These are phyloP conservation scores for Daubentonia madagascariensis DNA, from an alignment of 2,113 vertebrate species.

Conservation along the genomic window DNA sequence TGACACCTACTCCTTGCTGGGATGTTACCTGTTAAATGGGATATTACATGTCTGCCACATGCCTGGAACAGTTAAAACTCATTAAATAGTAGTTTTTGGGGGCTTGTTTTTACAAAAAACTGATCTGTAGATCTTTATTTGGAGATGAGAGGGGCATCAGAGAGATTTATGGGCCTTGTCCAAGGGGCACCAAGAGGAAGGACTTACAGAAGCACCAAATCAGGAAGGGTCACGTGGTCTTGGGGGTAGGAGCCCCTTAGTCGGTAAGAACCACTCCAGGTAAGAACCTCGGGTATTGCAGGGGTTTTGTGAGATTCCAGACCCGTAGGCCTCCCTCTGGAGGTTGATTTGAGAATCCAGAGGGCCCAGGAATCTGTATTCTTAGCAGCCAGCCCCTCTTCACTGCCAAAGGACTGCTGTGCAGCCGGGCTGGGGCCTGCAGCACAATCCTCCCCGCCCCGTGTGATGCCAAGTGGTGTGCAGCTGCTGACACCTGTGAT, in stretches of 20 bases:
- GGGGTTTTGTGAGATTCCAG: background rate
- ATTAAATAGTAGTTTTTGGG: background rate
- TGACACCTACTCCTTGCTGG: background rate
- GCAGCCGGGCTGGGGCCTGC: background rate
- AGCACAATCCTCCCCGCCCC: background rate
- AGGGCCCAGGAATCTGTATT: background rate
- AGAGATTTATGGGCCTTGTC: background rate
- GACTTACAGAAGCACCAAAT: background rate
- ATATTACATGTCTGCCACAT: background rate
- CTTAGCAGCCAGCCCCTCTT: background rate
- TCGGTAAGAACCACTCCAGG: fast-evolving
- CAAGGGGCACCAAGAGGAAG: background rate
- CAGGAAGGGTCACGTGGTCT: background rate
- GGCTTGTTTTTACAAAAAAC: background rate
- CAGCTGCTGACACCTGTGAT: background rate
- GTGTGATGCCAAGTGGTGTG: fast-evolving
- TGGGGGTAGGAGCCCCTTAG: background rate
- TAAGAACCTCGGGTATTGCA: background rate
- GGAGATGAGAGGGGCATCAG: background rate
- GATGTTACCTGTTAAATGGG: background rate
- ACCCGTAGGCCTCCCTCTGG: background rate
- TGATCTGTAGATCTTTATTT: background rate
- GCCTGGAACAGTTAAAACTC: background rate
- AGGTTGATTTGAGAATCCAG: background rate
- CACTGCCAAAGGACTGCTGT: background rate